phyloP scores from a whole-genome alignment of 2,888 invertebrate species.

The Dicyrtomina minuta region DNA sequence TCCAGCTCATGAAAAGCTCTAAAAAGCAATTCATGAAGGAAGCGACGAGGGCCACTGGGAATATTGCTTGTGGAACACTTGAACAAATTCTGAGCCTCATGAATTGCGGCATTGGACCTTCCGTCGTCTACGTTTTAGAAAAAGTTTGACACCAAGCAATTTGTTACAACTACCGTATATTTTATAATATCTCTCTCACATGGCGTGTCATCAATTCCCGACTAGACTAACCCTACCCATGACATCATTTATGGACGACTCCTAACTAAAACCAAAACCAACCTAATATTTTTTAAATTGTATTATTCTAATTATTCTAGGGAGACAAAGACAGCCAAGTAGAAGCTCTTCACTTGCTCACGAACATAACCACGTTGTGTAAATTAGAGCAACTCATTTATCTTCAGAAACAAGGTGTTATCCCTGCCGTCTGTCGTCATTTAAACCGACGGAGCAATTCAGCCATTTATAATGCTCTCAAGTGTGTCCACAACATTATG shows the following conservation, averaged over 20 bases:
- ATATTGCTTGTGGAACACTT: slow-evolving; percentile 26
- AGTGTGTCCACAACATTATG: slow-evolving; percentile 27
- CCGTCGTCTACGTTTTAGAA: slow-evolving; percentile 13
- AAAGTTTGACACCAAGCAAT: neutral
- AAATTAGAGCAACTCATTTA: slow-evolving; percentile 26
- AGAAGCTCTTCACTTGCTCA: slow-evolving; percentile 24
- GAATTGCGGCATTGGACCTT: slow-evolving; percentile 7
- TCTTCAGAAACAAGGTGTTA: slow-evolving; percentile 17
- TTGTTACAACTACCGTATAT: too few relatives aligned
- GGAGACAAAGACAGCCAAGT: slow-evolving; percentile 24
- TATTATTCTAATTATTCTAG: neutral
- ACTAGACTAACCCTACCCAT: too few relatives aligned
- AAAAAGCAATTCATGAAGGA: slow-evolving; percentile 25
- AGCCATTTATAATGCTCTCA: slow-evolving; percentile 19
- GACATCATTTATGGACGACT: too few relatives aligned
- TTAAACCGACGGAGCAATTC: slow-evolving; percentile 14
- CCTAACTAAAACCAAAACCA: too few relatives aligned
- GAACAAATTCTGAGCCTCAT: slow-evolving; percentile 3
- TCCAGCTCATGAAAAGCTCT: slow-evolving; percentile 12
- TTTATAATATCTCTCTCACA: too few relatives aligned
- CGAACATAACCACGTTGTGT: slow-evolving; percentile 17
- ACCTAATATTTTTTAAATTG: neutral
- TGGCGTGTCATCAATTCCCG: too few relatives aligned
- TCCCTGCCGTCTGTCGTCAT: slow-evolving; percentile 14
- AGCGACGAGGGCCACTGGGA: slow-evolving; percentile 16